These are phyloP conservation scores for Blastomussa wellsi DNA, from an alignment of 92 coral and sea anemone genomes.

Conservation along the genomic window DNA sequence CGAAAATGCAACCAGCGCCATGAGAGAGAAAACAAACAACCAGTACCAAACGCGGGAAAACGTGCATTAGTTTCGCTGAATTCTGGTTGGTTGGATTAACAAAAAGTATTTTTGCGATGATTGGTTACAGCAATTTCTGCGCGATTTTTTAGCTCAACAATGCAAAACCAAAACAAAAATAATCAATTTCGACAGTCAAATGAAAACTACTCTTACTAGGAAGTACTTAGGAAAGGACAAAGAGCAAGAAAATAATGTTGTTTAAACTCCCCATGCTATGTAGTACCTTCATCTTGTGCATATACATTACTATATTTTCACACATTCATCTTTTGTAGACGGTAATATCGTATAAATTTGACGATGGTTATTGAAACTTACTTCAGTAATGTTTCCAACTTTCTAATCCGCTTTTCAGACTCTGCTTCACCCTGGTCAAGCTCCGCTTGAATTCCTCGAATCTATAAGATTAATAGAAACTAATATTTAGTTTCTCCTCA, in stretches of 20 bases:
- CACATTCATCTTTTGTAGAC: neutral
- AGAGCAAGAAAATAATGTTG: too few relatives aligned
- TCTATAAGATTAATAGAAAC: constrained; percentile 22
- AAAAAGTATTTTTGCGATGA: neutral
- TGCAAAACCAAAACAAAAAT: neutral
- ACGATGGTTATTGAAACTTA: constrained; percentile 16
- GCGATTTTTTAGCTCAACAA: neutral
- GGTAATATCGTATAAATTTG: too few relatives aligned
- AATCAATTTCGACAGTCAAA: neutral
- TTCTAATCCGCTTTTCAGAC: constrained; percentile 74
- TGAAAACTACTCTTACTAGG: neutral
- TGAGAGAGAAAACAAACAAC: neutral
- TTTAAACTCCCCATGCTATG: too few relatives aligned
- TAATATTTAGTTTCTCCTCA: neutral
- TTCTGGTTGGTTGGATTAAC: neutral
- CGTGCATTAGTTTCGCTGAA: neutral
- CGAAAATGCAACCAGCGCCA: neutral
- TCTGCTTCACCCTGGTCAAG: constrained; percentile 84
- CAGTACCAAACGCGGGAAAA: neutral
- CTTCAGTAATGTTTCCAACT: constrained; percentile 78
- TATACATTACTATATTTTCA: neutral
- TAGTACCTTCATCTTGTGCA: too few relatives aligned
- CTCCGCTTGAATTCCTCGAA: constrained; percentile 84
- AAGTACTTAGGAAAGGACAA: too few relatives aligned
- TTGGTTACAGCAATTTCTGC: neutral